Percentiles rank a stretch among this genome's conserved stretches.
These are phyloP conservation scores for Limnephilus marmoratus DNA, from an alignment of 2,888 invertebrate species.

Conservation along the genomic window DNA sequence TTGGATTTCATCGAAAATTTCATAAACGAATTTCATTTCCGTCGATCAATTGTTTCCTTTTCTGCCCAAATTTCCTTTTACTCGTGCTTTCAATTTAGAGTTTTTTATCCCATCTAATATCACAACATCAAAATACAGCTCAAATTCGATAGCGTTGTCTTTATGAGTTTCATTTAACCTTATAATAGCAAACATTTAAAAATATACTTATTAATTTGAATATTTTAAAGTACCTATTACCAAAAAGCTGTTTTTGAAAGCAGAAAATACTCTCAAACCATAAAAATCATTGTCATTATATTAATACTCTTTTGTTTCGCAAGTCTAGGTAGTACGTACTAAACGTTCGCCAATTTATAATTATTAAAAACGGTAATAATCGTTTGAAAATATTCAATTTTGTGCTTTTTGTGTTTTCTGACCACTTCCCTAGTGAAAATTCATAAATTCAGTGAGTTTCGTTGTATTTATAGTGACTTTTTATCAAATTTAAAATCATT, in stretches of 20 bases:
- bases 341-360: too few species aligned
- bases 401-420: too few species aligned
- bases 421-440: too few species aligned
- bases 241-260: background rate
- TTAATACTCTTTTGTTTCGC: too few species aligned
- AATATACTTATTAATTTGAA: too few species aligned
- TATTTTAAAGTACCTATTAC: too few species aligned
- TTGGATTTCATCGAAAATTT: background rate
- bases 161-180: background rate
- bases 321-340: too few species aligned
- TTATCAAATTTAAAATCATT: too few species aligned
- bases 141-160: background rate
- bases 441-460: too few species aligned
- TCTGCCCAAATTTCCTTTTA: background rate
- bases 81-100: background rate
- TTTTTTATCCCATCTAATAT: background rate
- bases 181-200: background rate
- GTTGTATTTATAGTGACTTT: too few species aligned
- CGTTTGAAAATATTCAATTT: too few species aligned
- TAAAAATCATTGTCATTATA: background rate
- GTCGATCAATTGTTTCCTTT: slow-evolving; percentile 1
- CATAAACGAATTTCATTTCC: slow-evolving; percentile 30
- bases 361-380: too few species aligned
- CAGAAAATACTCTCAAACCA: background rate
- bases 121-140: background rate